Percentiles rank a stretch among this genome's conserved stretches.
Conservation (phyloP, 2,113 vertebrate genomes). For the Thymallus thymallus region DNA sequence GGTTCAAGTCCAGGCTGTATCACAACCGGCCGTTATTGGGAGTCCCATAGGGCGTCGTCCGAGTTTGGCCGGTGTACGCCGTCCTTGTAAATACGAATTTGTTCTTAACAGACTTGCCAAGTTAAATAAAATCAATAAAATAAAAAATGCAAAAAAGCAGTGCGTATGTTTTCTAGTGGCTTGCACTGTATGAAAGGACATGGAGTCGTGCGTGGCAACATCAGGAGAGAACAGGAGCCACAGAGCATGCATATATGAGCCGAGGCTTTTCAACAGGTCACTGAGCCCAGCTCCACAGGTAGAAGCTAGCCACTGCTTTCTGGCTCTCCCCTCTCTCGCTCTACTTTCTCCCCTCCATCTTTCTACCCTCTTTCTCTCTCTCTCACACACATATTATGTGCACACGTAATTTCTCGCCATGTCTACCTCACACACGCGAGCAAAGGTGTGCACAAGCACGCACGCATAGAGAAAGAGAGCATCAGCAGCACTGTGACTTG, state of each 20-base stretch:
- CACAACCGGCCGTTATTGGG: no score
- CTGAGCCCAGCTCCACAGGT: slow-evolving; percentile 43
- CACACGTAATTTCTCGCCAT: background rate
- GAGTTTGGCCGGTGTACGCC: no score
- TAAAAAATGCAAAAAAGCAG: no score
- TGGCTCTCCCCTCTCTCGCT: slow-evolving; percentile 1
- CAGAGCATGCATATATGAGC: slow-evolving; percentile 45
- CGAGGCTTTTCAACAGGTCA: slow-evolving; percentile 51
- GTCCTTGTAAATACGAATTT: no score
- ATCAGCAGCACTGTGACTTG: background rate
- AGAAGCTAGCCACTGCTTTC: background rate
- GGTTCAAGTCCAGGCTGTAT: no score
- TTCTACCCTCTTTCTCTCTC: background rate
- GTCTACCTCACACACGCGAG: background rate
- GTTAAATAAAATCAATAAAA: no score
- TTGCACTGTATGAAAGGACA: background rate
- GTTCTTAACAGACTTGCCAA: no score
- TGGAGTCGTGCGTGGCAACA: slow-evolving; percentile 19
- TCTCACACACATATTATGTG: background rate
- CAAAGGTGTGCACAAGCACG: no score
- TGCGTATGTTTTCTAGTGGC: no score
- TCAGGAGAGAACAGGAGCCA: slow-evolving; percentile 34
- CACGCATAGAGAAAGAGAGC: background rate
- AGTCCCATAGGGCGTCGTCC: no score
- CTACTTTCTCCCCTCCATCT: background rate